Evolutionary conservation across 2,888 invertebrate species (phyloP).

Genomic region (Tiphia femorata): DNA sequence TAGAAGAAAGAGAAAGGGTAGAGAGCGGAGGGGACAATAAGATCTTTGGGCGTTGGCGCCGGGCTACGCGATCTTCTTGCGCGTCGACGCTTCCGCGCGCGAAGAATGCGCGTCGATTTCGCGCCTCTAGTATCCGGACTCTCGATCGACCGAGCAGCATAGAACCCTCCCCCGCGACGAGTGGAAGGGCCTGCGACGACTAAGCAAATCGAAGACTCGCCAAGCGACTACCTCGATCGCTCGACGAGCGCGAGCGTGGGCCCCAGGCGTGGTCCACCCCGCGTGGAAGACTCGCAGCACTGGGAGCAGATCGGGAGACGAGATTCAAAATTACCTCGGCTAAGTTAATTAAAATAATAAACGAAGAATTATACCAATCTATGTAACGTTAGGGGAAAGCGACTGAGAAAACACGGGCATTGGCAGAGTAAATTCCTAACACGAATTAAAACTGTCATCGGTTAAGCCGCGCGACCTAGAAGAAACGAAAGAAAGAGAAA

Average conservation of each 20-base stretch:
- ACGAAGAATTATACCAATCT: conserved; percentile 26
- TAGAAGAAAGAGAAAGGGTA: conserved; percentile 11
- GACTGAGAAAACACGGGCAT: conserved; percentile 51
- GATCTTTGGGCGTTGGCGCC: too few species aligned
- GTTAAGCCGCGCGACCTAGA: conserved; percentile 25
- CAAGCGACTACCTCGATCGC: too few species aligned
- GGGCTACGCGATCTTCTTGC: too few species aligned
- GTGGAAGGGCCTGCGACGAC: too few species aligned
- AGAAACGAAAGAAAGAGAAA: conserved; percentile 23
- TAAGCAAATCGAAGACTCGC: too few species aligned
- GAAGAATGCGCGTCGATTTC: too few species aligned
- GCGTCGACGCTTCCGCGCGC: too few species aligned
- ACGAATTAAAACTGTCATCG: conserved; percentile 54
- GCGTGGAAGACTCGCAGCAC: not conserved
- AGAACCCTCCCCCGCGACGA: too few species aligned
- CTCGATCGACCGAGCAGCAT: too few species aligned
- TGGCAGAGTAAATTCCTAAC: conserved; percentile 52
- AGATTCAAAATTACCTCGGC: conserved; percentile 32
- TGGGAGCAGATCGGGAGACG: not conserved
- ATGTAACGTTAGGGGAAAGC: conserved; percentile 30
- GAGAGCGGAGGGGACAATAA: conserved; percentile 29
- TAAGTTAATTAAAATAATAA: conserved; percentile 36
- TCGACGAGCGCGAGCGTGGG: not conserved
- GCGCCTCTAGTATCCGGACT: too few species aligned
- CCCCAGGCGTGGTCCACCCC: not conserved